Percentiles rank a stretch among this genome's conserved stretches.
Evolutionary conservation across 2,888 invertebrate species (phyloP).

Genomic region (Beris chalybata): DNA sequence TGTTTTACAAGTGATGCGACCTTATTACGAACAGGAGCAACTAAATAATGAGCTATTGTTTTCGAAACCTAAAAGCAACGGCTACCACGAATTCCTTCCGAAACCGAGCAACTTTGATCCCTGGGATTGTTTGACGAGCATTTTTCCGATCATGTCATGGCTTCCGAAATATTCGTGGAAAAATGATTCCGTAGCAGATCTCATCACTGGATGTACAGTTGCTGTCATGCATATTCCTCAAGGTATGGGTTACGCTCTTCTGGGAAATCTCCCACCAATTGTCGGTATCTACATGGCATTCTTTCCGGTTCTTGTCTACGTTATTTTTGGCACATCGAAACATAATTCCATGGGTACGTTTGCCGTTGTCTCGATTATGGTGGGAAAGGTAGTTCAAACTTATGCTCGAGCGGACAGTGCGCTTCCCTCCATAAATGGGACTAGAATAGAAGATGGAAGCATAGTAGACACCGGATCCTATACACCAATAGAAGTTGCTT

Average conservation of each 20-base stretch:
- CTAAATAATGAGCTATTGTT: conserved; percentile 42
- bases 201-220: conserved; percentile 83
- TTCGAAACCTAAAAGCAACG: conserved; percentile 36
- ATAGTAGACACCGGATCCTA: conserved; percentile 42
- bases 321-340: conserved; percentile 83
- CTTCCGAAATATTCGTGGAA: conserved; percentile 66
- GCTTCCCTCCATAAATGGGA: conserved; percentile 5
- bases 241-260: conserved; percentile 79
- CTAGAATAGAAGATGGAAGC: neutral
- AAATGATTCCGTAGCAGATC: conserved; percentile 68
- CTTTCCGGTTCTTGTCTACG: conserved; percentile 86
- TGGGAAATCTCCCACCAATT: conserved; percentile 74
- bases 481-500: conserved; percentile 70
- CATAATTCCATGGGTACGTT: conserved; percentile 87
- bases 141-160: conserved; percentile 67
- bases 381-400: conserved; percentile 71
- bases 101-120: conserved; percentile 30
- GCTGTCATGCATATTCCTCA: conserved; percentile 92
- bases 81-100: conserved; percentile 16
- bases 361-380: conserved; percentile 89
- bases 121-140: conserved; percentile 38
- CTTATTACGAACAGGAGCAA: conserved; percentile 41
- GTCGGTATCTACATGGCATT: conserved; percentile 87
- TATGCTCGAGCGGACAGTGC: conserved; percentile 42
- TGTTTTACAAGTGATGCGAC: conserved; percentile 26